phyloP scores from a whole-genome alignment of 2,113 vertebrate genomes.

The Gymnogyps californianus region DNA sequence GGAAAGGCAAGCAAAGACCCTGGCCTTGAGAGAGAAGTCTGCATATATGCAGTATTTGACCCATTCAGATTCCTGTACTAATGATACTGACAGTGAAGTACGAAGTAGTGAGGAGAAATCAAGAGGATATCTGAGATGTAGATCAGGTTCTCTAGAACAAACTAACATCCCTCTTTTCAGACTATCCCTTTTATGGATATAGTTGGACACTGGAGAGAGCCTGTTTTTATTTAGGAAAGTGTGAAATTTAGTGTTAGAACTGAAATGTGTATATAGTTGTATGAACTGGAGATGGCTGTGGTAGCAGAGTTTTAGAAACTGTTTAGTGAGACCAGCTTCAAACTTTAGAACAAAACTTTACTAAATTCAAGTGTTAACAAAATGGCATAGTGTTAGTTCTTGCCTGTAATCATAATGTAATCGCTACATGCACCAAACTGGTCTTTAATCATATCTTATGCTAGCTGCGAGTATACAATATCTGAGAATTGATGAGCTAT shows the following conservation, averaged over 20 bases:
- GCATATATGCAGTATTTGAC: background rate
- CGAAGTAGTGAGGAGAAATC: background rate
- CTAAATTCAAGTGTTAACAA: background rate
- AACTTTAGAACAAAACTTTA: background rate
- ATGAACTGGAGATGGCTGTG: background rate
- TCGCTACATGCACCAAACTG: background rate
- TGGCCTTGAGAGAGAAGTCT: background rate
- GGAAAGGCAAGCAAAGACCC: conserved; percentile 38
- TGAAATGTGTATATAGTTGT: background rate
- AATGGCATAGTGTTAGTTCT: background rate
- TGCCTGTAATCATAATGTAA: background rate
- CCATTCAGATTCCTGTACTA: background rate
- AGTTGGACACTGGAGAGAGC: background rate
- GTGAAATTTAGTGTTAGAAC: background rate
- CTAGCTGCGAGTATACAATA: background rate
- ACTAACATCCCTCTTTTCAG: background rate
- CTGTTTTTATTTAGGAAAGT: background rate
- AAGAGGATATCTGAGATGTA: background rate
- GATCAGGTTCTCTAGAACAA: background rate
- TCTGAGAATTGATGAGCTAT: background rate
- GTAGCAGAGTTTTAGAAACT: background rate
- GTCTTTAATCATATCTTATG: background rate
- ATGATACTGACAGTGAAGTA: background rate
- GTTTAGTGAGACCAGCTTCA: background rate
- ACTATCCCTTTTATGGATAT: background rate